Base-by-base conservation (phyloP, 1,140 invertebrate species). In the Drosophila arawakana region DNA sequence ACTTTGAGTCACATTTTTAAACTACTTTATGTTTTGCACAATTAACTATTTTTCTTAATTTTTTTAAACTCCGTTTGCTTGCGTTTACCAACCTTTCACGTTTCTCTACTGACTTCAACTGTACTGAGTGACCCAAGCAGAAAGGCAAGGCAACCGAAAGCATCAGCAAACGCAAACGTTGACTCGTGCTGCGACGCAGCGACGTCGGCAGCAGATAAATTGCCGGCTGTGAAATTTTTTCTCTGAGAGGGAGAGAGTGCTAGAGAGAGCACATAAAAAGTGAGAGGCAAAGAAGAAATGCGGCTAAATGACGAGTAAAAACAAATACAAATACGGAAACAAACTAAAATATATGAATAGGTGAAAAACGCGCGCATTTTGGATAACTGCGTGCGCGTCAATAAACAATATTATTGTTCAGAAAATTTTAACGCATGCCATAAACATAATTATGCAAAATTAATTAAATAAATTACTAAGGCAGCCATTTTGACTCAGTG, bases 261-360 rank as follows among this genome's bases (percentile, higher is more conserved):
- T 49, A 2, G 15, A 39, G 34, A 37, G 71, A 34, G 50, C 9
- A 50, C 62, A 3, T 55, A 7, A 69, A 69, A 49, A 43, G 50
- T 46, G 65, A 21, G 49, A 55, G 49, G 57, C 37, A 73, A 72
- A 69, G 71, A 49, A 58, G 54, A 73, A 61, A 61, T 57, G 49
- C 65, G 13, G 81, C 62, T 84, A 83, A 83, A 80, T 80, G 80
- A 37, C 65, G 68, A 69, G 81, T 84, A 84, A 89, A 88, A 88
- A 88, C 84, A 89, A 88, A 88, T 86, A 80, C 69, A 83, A 74
- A 74, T 70, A 59, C 47, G 55, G 60, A 66, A 73, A 76, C 68
- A 72, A 76, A 61, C 41, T 72, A 46, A 68, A 88, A 83, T 77
- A 71, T 68, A 60, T 72, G 69, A 70, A 73, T 67, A 65, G 47